Base-by-base conservation (phyloP, 1,140 invertebrate species). In the Dendroctonus ponderosae region DNA sequence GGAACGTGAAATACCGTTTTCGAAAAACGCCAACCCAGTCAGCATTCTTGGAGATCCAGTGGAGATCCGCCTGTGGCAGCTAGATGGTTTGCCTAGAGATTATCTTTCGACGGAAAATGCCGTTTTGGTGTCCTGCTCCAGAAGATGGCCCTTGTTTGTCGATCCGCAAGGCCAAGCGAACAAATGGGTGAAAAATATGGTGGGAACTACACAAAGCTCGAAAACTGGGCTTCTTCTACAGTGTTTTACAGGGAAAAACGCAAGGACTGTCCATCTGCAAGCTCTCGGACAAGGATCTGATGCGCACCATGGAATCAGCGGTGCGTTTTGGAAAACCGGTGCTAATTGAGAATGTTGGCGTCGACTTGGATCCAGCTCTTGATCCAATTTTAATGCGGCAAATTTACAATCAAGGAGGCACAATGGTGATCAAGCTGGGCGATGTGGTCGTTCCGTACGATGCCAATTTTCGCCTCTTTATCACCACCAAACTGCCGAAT, bases 121-220 rank as follows among this genome's bases (percentile, higher is more conserved):
- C 12, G 82, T 90, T 38, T 82, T 90, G 38, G 83, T 87, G 2
- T 82, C 81, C 26, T 84, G 71, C 67, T 84, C 84, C 0, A 76
- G 76, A 15, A 75, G 84, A 14, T 85, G 87, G 87, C 87, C 89
- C 0, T 75, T 90, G 8, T 86, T 90, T 76, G 88, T 91, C 64
- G 89, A 91, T 77, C 89, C 89, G 0, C 87, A 86, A 64, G 79
- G 81, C 5, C 88, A 90, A 74, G 89, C 88, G 0, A 87, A 88
- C 62, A 88, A 88, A 70, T 90, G 89, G 89, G 85, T 90, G 68
- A 84, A 85, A 68, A 88, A 86, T 72, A 86, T 87, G 83, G 87
- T 88, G 75, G 70, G 14, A 39, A 48, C 6, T 42, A 46, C n/a
- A 12, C n/a, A 44, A 14, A 4, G 8, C 5, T 40, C 26, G n/a